These are phyloP conservation scores for Mesoligia furuncula DNA, from an alignment of 2,888 invertebrate genomes.

Conservation along the genomic window DNA sequence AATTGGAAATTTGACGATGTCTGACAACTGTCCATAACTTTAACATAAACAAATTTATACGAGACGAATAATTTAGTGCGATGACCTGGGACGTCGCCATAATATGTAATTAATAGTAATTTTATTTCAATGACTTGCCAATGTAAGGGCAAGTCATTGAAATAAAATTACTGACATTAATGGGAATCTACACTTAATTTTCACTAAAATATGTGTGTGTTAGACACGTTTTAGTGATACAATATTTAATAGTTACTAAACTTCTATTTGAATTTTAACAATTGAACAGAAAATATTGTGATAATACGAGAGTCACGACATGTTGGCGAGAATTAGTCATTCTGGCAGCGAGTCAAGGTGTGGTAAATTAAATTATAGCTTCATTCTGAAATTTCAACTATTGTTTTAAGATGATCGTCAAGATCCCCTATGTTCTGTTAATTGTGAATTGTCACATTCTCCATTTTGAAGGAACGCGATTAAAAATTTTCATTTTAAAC, in stretches of 20 bases:
- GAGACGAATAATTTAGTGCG: slow-evolving; percentile 72
- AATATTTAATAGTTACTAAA: slow-evolving; percentile 75
- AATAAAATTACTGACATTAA: slow-evolving; percentile 46
- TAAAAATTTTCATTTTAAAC: slow-evolving; percentile 85
- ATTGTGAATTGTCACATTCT: slow-evolving; percentile 71
- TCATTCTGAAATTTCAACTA: slow-evolving; percentile 79
- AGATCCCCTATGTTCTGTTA: slow-evolving; percentile 76
- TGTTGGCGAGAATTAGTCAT: slow-evolving; percentile 85
- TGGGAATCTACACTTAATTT: slow-evolving; percentile 38
- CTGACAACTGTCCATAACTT: slow-evolving; percentile 68
- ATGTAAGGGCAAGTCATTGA: slow-evolving; percentile 38
- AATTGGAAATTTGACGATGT: slow-evolving; percentile 68
- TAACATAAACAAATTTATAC: slow-evolving; percentile 71
- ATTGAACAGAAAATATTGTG: slow-evolving; percentile 80
- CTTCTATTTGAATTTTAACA: slow-evolving; percentile 73
- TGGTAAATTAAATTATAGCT: slow-evolving; percentile 84
- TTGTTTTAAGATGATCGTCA: slow-evolving; percentile 83
- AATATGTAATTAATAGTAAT: no score
- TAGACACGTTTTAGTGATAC: slow-evolving; percentile 50
- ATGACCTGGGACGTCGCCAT: slow-evolving; percentile 72
- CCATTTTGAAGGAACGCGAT: slow-evolving; percentile 78
- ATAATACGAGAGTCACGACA: slow-evolving; percentile 82
- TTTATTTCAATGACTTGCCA: no score
- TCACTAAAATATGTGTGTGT: slow-evolving; percentile 47
- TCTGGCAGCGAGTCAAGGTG: slow-evolving; percentile 86